Evolutionary conservation across 2,888 invertebrate genomes (phyloP).

Genomic region (Hybos culiciformis): DNA sequence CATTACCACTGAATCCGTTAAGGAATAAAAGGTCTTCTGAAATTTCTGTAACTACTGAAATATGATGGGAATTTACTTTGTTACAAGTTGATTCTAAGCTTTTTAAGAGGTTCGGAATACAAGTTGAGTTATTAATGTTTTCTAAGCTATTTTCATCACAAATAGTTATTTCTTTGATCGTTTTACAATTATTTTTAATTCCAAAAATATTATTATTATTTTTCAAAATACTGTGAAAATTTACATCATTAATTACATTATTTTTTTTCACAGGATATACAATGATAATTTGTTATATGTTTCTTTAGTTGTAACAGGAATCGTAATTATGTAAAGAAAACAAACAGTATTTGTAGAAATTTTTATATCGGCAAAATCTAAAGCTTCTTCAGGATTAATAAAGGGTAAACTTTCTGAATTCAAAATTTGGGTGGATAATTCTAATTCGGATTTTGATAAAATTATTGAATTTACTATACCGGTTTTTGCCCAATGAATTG

Average conservation of each 20-base stretch:
- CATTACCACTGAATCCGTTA: no score
- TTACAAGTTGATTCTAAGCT: no score
- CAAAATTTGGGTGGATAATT: conserved; percentile 2
- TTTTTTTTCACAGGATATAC: no score
- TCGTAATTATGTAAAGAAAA: conserved; percentile 6
- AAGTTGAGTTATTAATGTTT: no score
- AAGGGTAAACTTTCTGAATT: conserved; percentile 8
- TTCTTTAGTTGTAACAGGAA: conserved; percentile 5
- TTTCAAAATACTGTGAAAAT: neutral
- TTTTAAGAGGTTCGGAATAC: no score
- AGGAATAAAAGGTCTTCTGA: no score
- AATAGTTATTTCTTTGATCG: no score
- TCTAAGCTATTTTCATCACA: no score
- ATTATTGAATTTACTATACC: conserved; percentile 6
- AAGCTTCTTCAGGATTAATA: conserved; percentile 6
- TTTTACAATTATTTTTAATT: conserved; percentile 6
- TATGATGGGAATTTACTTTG: no score
- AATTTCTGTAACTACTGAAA: no score
- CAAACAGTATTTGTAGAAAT: conserved; percentile 3
- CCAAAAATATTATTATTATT: conserved; percentile 2
- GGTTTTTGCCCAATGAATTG: conserved; percentile 7
- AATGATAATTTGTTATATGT: conserved; percentile 6
- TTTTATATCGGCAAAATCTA: conserved; percentile 8
- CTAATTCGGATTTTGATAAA: conserved; percentile 7
- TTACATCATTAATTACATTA: conserved; percentile 4